Evolutionary conservation across 23 tunicate species (phyloP).

Genomic region (Clavelina lepadiformis): DNA sequence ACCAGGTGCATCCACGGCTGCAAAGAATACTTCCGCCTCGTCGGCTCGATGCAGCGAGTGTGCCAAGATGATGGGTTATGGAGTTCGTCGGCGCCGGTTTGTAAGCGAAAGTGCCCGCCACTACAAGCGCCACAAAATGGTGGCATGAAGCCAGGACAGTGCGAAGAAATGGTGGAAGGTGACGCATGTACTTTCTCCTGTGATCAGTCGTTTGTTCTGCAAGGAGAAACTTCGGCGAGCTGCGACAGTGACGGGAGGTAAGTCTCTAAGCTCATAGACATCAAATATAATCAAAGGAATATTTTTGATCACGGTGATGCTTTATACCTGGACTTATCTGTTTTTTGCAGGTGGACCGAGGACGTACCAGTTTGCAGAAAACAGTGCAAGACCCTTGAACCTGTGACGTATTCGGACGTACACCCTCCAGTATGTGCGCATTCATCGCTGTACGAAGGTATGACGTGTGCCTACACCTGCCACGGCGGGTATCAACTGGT

Average conservation of each 20-base stretch:
- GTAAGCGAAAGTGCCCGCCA: constrained; percentile 26
- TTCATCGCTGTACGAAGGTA: neutral
- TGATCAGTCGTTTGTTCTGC: constrained; percentile 5
- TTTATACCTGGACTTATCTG: neutral
- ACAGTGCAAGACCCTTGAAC: neutral
- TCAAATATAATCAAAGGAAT: too few species aligned
- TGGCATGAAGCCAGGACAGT: constrained; percentile 7
- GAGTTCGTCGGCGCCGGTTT: constrained; percentile 29
- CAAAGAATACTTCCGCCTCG: constrained; percentile 1
- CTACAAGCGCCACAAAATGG: constrained; percentile 19
- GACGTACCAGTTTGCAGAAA: constrained; percentile 8
- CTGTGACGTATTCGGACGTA: neutral
- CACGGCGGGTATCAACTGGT: constrained; percentile 12
- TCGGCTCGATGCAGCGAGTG: constrained; percentile 11
- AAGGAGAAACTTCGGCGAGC: constrained; percentile 36
- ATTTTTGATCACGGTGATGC: neutral
- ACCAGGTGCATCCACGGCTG: constrained; percentile 19
- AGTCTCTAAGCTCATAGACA: neutral
- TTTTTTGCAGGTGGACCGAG: constrained; percentile 4
- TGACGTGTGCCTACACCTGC: constrained; percentile 11
- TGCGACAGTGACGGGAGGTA: constrained; percentile 67
- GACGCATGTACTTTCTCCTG: constrained; percentile 45
- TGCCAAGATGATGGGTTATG: constrained; percentile 45
- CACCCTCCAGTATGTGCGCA: neutral
- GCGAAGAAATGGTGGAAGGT: constrained; percentile 18